Percentiles rank a stretch among this genome's conserved stretches.
Conservation (phyloP, 2,797 vertebrate species). For the Amphiprion clarkii region DNA sequence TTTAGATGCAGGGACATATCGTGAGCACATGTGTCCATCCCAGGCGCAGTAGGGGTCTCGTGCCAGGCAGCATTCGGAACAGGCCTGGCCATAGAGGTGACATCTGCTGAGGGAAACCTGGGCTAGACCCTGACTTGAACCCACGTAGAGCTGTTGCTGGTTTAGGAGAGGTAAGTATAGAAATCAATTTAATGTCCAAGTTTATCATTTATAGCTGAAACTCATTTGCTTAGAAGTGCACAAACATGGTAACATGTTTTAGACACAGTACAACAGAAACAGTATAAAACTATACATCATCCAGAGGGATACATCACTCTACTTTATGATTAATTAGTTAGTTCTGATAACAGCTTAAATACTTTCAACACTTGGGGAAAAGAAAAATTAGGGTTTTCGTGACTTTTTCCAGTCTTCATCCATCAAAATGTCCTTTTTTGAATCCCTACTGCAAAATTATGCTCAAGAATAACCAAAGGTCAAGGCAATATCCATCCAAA, state of each 20-base stretch:
- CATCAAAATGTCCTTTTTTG: conserved; percentile 1
- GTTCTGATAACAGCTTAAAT: neutral
- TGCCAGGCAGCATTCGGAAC: conserved; percentile 97
- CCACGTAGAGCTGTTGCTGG: conserved; percentile 95
- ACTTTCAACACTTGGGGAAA: neutral
- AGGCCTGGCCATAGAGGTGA: conserved; percentile 95
- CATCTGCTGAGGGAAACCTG: conserved; percentile 97
- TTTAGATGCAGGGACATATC: conserved; percentile 95
- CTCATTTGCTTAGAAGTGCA: neutral
- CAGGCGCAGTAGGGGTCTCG: conserved; percentile 98
- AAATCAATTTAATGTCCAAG: conserved; percentile 14
- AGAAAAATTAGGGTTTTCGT: neutral
- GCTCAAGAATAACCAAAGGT: neutral
- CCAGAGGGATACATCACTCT: neutral
- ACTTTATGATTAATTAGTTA: neutral
- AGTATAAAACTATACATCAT: neutral
- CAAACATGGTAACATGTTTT: neutral
- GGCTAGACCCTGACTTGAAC: conserved; percentile 92
- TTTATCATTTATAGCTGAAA: neutral
- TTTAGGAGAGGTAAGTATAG: conserved; percentile 23
- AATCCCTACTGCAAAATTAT: conserved; percentile 2
- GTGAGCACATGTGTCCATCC: conserved; percentile 95
- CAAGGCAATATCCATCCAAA: neutral
- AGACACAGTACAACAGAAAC: neutral
- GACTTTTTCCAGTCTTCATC: neutral